These are phyloP conservation scores for Spodoptera litura DNA, from an alignment of 1,140 invertebrate species.

Conservation along the genomic window DNA sequence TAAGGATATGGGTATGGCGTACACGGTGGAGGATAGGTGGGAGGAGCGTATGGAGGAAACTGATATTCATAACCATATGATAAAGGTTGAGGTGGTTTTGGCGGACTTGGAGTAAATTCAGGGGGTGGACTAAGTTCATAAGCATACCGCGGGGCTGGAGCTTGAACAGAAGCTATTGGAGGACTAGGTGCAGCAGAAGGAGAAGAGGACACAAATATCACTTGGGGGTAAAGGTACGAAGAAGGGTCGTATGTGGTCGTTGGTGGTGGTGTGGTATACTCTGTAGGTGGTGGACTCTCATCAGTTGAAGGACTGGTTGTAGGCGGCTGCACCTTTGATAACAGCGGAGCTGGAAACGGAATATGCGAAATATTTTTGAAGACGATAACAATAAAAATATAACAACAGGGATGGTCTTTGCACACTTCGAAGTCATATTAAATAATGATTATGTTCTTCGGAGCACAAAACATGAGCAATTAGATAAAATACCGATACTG, in stretches of 20 bases:
- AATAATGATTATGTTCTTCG: too few relatives aligned
- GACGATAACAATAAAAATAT: too few relatives aligned
- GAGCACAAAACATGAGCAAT: too few relatives aligned
- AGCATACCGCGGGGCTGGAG: constrained; percentile 38
- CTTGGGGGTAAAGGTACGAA: constrained; percentile 57
- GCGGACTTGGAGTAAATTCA: constrained; percentile 35
- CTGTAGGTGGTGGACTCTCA: constrained; percentile 41
- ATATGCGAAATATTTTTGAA: not conserved
- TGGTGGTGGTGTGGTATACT: constrained; percentile 23
- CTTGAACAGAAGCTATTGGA: constrained; percentile 44
- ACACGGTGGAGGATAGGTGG: constrained; percentile 27
- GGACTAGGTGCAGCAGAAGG: constrained; percentile 44
- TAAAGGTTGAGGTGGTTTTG: constrained; percentile 38
- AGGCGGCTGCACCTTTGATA: constrained; percentile 39
- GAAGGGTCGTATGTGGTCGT: constrained; percentile 56
- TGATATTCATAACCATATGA: constrained; percentile 57
- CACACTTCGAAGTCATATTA: too few relatives aligned
- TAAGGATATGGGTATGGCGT: constrained; percentile 41
- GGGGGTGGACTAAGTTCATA: constrained; percentile 40
- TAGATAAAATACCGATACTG: too few relatives aligned
- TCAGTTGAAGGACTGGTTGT: constrained; percentile 23
- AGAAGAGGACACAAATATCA: constrained; percentile 62
- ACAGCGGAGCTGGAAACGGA: constrained; percentile 52
- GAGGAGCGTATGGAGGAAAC: constrained; percentile 48
- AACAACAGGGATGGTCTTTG: too few relatives aligned